These are phyloP conservation scores for Chrysomela aeneicollis DNA, from an alignment of 2,888 invertebrate genomes.

Conservation along the genomic window DNA sequence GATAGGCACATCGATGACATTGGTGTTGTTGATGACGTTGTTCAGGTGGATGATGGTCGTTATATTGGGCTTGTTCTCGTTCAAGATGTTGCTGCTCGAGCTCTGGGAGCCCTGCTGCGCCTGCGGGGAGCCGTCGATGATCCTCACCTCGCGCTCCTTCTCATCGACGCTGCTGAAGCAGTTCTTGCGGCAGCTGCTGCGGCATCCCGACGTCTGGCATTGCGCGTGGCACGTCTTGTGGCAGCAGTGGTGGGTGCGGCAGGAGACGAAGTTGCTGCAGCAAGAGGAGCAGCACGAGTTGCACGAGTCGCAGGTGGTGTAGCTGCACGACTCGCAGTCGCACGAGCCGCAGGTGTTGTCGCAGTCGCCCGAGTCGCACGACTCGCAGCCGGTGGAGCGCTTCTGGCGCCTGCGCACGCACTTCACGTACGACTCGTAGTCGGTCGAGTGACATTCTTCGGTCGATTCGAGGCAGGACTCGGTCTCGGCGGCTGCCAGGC, in stretches of 20 bases:
- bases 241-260: slow-evolving; percentile 56
- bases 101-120: neutral
- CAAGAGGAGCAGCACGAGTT: slow-evolving; percentile 48
- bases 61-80: slow-evolving; percentile 52
- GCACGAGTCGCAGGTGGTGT: slow-evolving; percentile 42
- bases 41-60: slow-evolving; percentile 60
- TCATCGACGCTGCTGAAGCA: slow-evolving; percentile 45
- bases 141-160: slow-evolving; percentile 11
- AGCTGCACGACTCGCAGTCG: slow-evolving; percentile 53
- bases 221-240: slow-evolving; percentile 57
- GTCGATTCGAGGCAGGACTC: slow-evolving; percentile 24
- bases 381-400: slow-evolving; percentile 35
- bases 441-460: slow-evolving; percentile 51
- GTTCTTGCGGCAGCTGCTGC: slow-evolving; percentile 51
- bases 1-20: slow-evolving; percentile 59
- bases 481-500: neutral
- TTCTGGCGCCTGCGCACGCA: slow-evolving; percentile 54
- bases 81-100: slow-evolving; percentile 28
- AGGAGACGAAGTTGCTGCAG: slow-evolving; percentile 46
- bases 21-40: slow-evolving; percentile 60
- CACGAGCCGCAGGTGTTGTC: slow-evolving; percentile 50
- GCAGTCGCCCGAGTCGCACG: slow-evolving; percentile 44
- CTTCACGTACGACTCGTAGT: slow-evolving; percentile 53
- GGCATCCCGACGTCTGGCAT: slow-evolving; percentile 54
- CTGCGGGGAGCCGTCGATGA: neutral